These are phyloP conservation scores for Hephaestus fuliginosus DNA, from an alignment of 2,797 vertebrate genomes.

Conservation along the genomic window DNA sequence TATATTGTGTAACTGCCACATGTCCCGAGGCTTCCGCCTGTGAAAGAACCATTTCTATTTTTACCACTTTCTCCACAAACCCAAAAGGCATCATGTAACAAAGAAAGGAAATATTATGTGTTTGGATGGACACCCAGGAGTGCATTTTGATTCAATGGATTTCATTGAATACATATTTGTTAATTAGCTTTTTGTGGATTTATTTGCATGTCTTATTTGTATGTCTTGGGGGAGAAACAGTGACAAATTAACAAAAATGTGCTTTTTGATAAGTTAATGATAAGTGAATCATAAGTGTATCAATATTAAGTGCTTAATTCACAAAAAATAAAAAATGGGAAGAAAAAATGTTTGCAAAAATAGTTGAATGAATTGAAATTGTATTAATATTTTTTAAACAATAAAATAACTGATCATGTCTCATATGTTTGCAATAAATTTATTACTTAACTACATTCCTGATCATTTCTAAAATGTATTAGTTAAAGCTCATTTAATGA, in stretches of 20 bases:
- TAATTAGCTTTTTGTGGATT: neutral
- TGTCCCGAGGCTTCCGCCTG: conserved; percentile 39
- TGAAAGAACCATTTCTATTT: conserved; percentile 68
- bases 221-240: neutral
- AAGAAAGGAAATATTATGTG: conserved; percentile 9
- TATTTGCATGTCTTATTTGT: neutral
- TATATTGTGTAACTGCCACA: conserved; percentile 60
- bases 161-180: neutral
- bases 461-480: neutral
- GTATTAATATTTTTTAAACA: neutral
- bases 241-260: neutral
- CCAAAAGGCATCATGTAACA: conserved; percentile 30
- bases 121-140: conserved; percentile 10
- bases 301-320: neutral
- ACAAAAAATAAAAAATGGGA: neutral
- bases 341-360: neutral
- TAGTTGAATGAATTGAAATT: neutral
- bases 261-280: no score
- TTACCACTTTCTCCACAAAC: conserved; percentile 43
- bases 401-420: neutral
- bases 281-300: no score
- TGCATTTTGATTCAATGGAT: neutral
- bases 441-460: neutral
- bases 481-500: neutral
- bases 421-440: neutral